phyloP scores from a whole-genome alignment of 2,888 invertebrate genomes.

The Rhingia rostrata region DNA sequence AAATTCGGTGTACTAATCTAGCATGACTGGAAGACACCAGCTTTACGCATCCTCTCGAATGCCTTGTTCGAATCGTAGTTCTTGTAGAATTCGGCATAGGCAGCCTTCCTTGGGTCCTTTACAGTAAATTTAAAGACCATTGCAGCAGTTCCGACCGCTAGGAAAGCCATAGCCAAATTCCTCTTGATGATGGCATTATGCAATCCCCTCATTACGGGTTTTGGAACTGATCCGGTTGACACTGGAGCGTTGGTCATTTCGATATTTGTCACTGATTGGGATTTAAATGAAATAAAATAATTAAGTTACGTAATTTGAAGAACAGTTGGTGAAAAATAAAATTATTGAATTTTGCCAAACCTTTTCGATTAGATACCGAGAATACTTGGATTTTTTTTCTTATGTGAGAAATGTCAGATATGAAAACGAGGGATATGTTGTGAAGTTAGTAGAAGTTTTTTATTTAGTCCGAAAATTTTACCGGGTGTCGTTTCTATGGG shows the following conservation, averaged over 20 bases:
- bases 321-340: conserved; percentile 13
- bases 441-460: conserved; percentile 28
- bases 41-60: conserved; percentile 82
- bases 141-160: conserved; percentile 83
- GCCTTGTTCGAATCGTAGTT: conserved; percentile 82
- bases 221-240: conserved; percentile 80
- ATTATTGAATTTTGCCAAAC: conserved; percentile 50
- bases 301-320: conserved; percentile 47
- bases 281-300: conserved; percentile 10
- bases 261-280: conserved; percentile 37
- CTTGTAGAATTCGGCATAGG: conserved; percentile 90
- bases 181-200: conserved; percentile 86
- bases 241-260: conserved; percentile 80
- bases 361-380: conserved; percentile 26
- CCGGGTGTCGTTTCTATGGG: not conserved
- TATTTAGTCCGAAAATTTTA: not conserved
- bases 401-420: conserved; percentile 43
- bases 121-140: conserved; percentile 83
- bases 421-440: conserved; percentile 5
- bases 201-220: conserved; percentile 89
- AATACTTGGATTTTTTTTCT: conserved; percentile 1
- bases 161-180: conserved; percentile 84
- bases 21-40: conserved; percentile 83
- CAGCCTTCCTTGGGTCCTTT: conserved; percentile 84
- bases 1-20: conserved; percentile 68